Evolutionary conservation across 1,140 invertebrate genomes (phyloP).

Genomic region (Sinonovacula constricta): DNA sequence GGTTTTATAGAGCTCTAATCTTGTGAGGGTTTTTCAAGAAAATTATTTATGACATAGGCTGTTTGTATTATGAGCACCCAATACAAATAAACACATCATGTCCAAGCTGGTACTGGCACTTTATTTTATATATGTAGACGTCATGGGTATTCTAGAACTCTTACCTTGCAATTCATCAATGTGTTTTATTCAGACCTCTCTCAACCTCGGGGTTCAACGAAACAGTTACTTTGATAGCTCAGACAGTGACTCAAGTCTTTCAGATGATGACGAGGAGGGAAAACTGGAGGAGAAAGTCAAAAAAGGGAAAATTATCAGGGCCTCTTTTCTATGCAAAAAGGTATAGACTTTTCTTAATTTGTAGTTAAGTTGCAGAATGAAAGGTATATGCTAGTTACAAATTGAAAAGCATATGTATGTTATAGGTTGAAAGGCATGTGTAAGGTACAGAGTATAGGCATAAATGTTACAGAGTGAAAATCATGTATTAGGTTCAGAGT

Average conservation of each 20-base stretch:
- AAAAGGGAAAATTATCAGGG: slow-evolving; percentile 65
- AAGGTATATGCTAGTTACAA: background rate
- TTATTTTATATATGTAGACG: too few relatives aligned
- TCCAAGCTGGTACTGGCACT: too few relatives aligned
- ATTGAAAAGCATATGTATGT: background rate
- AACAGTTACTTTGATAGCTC: slow-evolving; percentile 72
- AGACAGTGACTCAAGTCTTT: slow-evolving; percentile 69
- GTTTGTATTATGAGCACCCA: too few relatives aligned
- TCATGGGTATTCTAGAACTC: too few relatives aligned
- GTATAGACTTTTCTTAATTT: slow-evolving; percentile 40
- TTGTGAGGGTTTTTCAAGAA: too few relatives aligned
- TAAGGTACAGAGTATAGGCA: background rate
- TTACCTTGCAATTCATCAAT: too few relatives aligned
- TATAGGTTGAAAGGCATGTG: background rate
- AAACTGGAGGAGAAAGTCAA: slow-evolving; percentile 52
- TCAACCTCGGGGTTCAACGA: slow-evolving; percentile 65
- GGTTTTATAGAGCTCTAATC: too few relatives aligned
- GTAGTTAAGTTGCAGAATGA: too few relatives aligned
- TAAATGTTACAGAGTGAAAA: background rate
- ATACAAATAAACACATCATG: too few relatives aligned
- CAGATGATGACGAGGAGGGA: slow-evolving; percentile 64
- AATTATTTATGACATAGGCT: too few relatives aligned
- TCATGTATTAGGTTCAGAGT: background rate
- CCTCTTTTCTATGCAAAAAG: slow-evolving; percentile 67
- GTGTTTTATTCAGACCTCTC: slow-evolving; percentile 59